A percentile compares a stretch with the other conserved stretches of the same genome.
These are phyloP conservation scores for Caenorhabditis japonica DNA, from an alignment of 2,888 invertebrate species.

Conservation along the genomic window DNA sequence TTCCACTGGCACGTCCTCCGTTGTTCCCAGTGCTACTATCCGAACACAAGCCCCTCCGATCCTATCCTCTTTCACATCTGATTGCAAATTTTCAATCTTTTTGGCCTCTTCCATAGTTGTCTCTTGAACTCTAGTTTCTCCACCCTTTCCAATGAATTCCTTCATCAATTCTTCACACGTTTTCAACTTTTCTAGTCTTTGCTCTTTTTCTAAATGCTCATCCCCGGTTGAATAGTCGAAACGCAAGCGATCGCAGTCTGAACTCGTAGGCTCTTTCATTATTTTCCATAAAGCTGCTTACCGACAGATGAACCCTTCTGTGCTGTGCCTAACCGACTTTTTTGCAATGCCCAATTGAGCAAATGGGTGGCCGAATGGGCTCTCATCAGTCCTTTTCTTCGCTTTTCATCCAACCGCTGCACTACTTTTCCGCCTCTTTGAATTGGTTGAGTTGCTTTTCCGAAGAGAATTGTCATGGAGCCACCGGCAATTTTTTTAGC, in stretches of 20 bases:
- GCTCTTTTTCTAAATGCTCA: conserved; percentile 8
- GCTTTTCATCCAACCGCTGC: conserved; percentile 29
- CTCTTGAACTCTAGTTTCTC: conserved; percentile 5
- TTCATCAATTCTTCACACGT: conserved; percentile 17
- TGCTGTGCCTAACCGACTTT: conserved; percentile 33
- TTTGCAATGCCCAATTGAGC: conserved; percentile 54
- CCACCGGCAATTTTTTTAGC: conserved; percentile 28
- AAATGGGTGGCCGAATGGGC: conserved; percentile 61
- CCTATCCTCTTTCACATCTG: conserved; percentile 40
- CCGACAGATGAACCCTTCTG: conserved; percentile 57
- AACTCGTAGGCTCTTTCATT: background rate
- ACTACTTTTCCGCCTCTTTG: conserved; percentile 12
- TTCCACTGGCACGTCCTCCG: conserved; percentile 16
- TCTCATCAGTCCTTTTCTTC: conserved; percentile 53
- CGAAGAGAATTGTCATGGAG: conserved; percentile 26
- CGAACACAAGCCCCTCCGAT: conserved; percentile 21
- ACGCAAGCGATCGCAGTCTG: conserved; percentile 38
- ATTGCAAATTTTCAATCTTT: conserved; percentile 27
- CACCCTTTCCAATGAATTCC: conserved; percentile 17
- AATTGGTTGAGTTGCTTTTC: conserved; percentile 15
- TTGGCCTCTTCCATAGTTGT: conserved; percentile 20
- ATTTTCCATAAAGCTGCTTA: conserved; percentile 8
- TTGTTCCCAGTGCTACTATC: conserved; percentile 14
- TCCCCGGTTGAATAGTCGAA: conserved; percentile 36
- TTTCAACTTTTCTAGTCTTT: conserved; percentile 14